Evolutionary conservation across 2,797 vertebrate species (phyloP).

Genomic region (Hoplostethus atlanticus): DNA sequence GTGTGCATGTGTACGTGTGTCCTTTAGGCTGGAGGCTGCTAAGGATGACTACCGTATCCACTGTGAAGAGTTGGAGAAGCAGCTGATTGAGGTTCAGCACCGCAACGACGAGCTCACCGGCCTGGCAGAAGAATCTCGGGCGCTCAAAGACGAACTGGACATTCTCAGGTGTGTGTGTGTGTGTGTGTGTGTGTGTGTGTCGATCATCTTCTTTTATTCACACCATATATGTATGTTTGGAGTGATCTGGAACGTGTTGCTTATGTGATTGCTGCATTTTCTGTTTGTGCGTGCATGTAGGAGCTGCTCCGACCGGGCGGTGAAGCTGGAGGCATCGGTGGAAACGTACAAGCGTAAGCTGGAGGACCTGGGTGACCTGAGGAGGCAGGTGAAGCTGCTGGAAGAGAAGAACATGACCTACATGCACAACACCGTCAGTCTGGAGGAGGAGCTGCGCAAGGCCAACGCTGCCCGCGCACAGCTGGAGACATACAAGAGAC

Average conservation of each 20-base stretch:
- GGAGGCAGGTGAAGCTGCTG: slow-evolving; percentile 94
- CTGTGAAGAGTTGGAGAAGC: slow-evolving; percentile 97
- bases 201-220: background rate
- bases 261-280: background rate
- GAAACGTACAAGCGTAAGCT: slow-evolving; percentile 96
- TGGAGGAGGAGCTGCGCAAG: slow-evolving; percentile 97
- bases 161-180: slow-evolving; percentile 88
- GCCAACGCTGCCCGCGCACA: slow-evolving; percentile 95
- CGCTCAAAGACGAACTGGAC: slow-evolving; percentile 96
- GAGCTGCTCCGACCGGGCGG: slow-evolving; percentile 93
- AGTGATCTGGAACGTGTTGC: background rate
- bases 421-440: slow-evolving; percentile 95
- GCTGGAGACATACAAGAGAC: slow-evolving; percentile 95
- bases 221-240: no score
- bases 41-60: slow-evolving; percentile 99
- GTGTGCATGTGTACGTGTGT: background rate
- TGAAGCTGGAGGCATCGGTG: slow-evolving; percentile 93
- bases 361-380: slow-evolving; percentile 94
- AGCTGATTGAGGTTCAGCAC: slow-evolving; percentile 95
- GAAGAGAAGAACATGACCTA: slow-evolving; percentile 98
- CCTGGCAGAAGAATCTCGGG: slow-evolving; percentile 95
- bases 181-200: slow-evolving; percentile 67
- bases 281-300: slow-evolving; percentile 68
- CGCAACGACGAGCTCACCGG: slow-evolving; percentile 94
- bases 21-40: slow-evolving; percentile 93